These are phyloP conservation scores for Presbytis comata DNA, from an alignment of 2,797 vertebrate species.

Conservation along the genomic window DNA sequence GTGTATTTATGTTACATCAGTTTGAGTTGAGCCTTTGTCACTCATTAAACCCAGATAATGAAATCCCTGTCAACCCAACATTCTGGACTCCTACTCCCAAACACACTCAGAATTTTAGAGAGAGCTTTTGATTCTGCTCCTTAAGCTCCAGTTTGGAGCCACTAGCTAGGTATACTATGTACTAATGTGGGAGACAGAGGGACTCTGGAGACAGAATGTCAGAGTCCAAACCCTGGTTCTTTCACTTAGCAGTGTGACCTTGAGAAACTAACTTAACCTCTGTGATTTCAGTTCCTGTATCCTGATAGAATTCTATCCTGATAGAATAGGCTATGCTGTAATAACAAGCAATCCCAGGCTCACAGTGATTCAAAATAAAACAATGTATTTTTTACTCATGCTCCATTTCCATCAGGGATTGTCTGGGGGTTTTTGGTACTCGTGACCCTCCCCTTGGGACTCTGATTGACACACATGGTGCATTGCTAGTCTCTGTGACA, in stretches of 20 bases:
- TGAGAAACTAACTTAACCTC: neutral
- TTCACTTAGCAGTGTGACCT: neutral
- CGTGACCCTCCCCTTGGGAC: neutral
- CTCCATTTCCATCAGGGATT: neutral
- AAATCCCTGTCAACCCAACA: neutral
- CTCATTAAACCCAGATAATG: neutral
- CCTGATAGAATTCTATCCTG: too few species aligned
- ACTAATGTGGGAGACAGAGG: neutral
- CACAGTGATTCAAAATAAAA: neutral
- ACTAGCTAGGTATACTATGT: too few species aligned
- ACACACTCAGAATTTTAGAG: neutral
- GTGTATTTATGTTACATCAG: neutral
- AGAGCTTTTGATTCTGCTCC: neutral
- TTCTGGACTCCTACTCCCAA: neutral
- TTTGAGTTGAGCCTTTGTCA: neutral
- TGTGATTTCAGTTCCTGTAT: neutral
- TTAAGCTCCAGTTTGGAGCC: neutral
- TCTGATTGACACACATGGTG: neutral
- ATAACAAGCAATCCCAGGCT: neutral
- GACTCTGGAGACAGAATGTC: neutral
- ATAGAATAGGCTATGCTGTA: neutral
- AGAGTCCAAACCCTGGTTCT: neutral
- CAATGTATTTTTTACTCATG: neutral
- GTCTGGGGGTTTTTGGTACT: neutral
- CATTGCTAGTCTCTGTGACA: neutral